These are phyloP conservation scores for Agonopterix alstromeriana DNA, from an alignment of 2,888 invertebrate genomes.

Conservation along the genomic window DNA sequence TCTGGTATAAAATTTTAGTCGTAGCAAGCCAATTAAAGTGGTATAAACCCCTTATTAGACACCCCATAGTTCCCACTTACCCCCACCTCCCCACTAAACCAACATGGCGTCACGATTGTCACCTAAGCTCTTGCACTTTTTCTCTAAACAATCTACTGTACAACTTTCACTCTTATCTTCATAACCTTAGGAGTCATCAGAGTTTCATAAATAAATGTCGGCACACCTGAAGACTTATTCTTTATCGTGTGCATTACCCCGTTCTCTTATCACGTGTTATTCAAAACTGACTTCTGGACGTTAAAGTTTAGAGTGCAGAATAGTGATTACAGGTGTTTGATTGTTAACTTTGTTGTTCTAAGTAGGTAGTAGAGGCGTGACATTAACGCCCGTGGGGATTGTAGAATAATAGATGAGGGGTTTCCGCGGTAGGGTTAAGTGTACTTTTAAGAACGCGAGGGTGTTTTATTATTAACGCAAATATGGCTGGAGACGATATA, in stretches of 20 bases:
- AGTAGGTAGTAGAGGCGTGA: constrained; percentile 67
- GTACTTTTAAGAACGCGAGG: constrained; percentile 45
- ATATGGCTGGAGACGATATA: constrained; percentile 38
- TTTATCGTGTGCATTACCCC: constrained; percentile 60
- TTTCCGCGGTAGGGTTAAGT: constrained; percentile 62
- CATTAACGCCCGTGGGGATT: constrained; percentile 66
- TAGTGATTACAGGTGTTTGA: constrained; percentile 13
- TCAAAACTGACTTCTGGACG: constrained; percentile 17
- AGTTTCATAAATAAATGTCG: constrained; percentile 16
- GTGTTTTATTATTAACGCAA: constrained; percentile 51
- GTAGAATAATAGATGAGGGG: constrained; percentile 68
- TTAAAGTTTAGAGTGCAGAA: constrained; percentile 17
- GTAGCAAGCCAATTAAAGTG: constrained; percentile 65
- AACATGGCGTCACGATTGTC: constrained; percentile 74
- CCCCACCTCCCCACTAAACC: constrained; percentile 57
- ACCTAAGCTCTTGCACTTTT: constrained; percentile 51
- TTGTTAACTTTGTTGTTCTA: constrained; percentile 52
- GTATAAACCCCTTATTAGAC: constrained; percentile 68
- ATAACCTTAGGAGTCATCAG: constrained; percentile 20
- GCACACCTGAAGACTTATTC: constrained; percentile 61
- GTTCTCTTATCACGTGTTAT: constrained; percentile 21
- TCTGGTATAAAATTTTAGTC: constrained; percentile 42
- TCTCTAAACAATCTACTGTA: constrained; percentile 11
- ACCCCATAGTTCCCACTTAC: constrained; percentile 38
- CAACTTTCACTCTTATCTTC: constrained; percentile 19